These are phyloP conservation scores for Hypsopygia costalis DNA, from an alignment of 2,888 invertebrate species.

Conservation along the genomic window DNA sequence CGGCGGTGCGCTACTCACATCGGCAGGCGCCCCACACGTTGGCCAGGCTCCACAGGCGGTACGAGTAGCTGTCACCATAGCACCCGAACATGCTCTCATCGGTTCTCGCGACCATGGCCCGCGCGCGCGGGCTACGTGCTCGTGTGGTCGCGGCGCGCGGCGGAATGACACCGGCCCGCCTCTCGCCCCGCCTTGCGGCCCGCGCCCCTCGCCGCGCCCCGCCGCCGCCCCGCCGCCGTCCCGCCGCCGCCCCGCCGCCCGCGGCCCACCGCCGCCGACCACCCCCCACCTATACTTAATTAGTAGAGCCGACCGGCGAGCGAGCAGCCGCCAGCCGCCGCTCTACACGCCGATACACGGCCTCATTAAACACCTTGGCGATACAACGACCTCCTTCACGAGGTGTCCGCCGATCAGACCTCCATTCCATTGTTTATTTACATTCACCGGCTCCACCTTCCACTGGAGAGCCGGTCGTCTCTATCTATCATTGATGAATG, in stretches of 20 bases:
- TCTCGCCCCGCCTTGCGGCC: conserved; percentile 43
- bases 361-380: too few relatives aligned
- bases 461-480: conserved; percentile 54
- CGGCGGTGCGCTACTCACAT: conserved; percentile 84
- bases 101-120: conserved; percentile 91
- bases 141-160: conserved; percentile 70
- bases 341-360: conserved; percentile 10
- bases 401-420: conserved; percentile 5
- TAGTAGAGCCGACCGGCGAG: conserved; percentile 53
- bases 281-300: conserved; percentile 66
- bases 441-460: conserved; percentile 53
- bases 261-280: conserved; percentile 21
- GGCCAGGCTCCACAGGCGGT: conserved; percentile 88
- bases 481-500: conserved; percentile 34
- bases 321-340: conserved; percentile 21
- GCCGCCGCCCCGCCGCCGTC: conserved; percentile 26
- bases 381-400: conserved; percentile 1
- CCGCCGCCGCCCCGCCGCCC: conserved; percentile 28
- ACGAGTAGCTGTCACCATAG: conserved; percentile 87
- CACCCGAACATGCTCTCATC: conserved; percentile 88
- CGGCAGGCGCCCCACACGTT: conserved; percentile 88
- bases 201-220: conserved; percentile 30
- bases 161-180: conserved; percentile 66
- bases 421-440: conserved; percentile 47
- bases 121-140: conserved; percentile 74